Evolutionary conservation across 2,888 invertebrate species (phyloP), one percentile per base, ranked within the genome.

Genomic region (Melangyna quadrimaculata): DNA sequence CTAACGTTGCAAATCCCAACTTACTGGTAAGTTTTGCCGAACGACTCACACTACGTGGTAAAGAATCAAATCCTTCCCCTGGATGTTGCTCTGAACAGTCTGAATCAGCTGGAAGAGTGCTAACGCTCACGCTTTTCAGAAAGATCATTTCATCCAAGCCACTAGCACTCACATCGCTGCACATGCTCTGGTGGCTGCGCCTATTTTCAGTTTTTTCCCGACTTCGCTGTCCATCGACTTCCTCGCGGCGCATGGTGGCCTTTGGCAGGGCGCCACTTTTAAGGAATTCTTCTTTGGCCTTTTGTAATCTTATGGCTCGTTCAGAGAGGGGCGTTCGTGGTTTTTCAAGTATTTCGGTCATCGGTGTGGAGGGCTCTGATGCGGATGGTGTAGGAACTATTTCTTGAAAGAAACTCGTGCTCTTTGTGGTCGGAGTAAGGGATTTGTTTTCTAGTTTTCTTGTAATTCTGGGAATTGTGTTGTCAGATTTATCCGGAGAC

Each of bases 101-200:
- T 0, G 78, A 80, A 45, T 80, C 88, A 17, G 88, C 88, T 19
- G 87, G 95, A 75, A 96, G 95, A 94, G 96, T 95, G n/a, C 96
- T 96, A 0, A 95, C 96, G 87, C 96, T 96, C 0, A 95, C 94
- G 35, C 96, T 96, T 88, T 96, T 95, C 0, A 94, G 94, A n/a
- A 95, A 91, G 9, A 93, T 88, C 5, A 93, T 91, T 69, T 93
- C 93, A 90, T 93, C 70, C 2, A 27, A 59, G 27, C 87, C 84
- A 0, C 72, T 40, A 78, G 88, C 90, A 86, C 93, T 93, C 1
- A 93, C 93, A 82, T 95, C 95, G 88, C 95, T 95, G 71, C 94
- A 94, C 61, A 94, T 93, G 89, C 95, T 95, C 14, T 95, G 93
- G 89, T 94, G 94, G 89, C 95, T 95, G 53, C 92, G 89, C 8